These are phyloP conservation scores for Leucoraja erinaceus DNA, from an alignment of 2,113 vertebrate genomes.

Conservation along the genomic window DNA sequence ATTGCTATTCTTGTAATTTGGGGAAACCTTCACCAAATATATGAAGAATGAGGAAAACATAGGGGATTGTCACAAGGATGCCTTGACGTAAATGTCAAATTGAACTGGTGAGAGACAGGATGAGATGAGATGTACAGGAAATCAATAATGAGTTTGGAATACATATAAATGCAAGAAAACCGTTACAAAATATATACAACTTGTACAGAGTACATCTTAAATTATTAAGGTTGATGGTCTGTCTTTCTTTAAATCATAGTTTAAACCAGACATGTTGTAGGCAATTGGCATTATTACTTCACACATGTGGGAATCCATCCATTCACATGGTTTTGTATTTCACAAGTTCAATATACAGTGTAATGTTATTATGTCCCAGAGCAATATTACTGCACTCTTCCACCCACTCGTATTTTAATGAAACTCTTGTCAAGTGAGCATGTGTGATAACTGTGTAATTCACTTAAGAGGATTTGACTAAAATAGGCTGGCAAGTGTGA, in stretches of 20 bases:
- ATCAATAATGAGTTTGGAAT: not conserved
- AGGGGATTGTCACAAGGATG: not conserved
- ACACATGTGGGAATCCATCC: not conserved
- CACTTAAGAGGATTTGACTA: slow-evolving; percentile 15
- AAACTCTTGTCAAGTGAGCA: slow-evolving; percentile 11
- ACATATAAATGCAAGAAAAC: not conserved
- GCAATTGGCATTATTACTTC: not conserved
- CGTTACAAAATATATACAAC: not conserved
- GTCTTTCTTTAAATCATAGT: no score
- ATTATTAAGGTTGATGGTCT: no score
- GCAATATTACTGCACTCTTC: not conserved
- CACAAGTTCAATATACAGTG: not conserved
- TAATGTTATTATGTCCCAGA: not conserved
- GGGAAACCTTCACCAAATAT: not conserved
- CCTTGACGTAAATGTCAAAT: not conserved
- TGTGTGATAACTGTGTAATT: slow-evolving; percentile 28
- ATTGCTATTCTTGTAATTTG: not conserved
- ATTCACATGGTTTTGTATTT: not conserved
- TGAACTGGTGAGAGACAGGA: not conserved
- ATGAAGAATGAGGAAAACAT: no score
- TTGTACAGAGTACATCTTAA: no score
- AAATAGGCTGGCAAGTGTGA: slow-evolving; percentile 5
- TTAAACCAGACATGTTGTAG: not conserved
- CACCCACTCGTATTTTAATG: slow-evolving; percentile 20
- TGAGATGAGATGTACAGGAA: not conserved